Evolutionary conservation across 2,797 vertebrate species (phyloP).

Genomic region (Cuniculus paca): DNA sequence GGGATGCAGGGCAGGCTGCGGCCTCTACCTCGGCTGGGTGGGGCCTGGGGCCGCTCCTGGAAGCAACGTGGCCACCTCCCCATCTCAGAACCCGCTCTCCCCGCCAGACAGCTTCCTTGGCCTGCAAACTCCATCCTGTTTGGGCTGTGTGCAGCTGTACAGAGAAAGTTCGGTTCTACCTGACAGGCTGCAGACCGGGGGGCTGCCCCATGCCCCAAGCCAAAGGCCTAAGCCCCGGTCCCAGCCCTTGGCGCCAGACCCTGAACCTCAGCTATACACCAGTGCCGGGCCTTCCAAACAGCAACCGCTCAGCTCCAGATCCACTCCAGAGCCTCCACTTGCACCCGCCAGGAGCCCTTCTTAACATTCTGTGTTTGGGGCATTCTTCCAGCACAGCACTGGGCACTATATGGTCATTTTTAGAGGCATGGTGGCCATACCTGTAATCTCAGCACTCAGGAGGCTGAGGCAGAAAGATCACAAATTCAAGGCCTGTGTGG

Average conservation of each 20-base stretch:
- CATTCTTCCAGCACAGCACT: background rate
- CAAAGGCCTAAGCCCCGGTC: background rate
- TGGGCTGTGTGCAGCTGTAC: background rate
- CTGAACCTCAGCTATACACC: background rate
- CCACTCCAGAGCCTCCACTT: background rate
- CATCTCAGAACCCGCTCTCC: background rate
- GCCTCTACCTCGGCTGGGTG: background rate
- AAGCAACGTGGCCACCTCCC: background rate
- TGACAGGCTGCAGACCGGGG: background rate
- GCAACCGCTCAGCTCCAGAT: background rate
- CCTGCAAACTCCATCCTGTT: background rate
- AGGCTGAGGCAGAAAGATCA: background rate
- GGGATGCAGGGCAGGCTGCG: background rate
- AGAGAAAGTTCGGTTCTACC: background rate
- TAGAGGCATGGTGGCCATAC: background rate
- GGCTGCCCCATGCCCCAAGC: rapidly evolving
- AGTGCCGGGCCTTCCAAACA: background rate
- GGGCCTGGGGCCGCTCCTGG: background rate
- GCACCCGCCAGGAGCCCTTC: background rate
- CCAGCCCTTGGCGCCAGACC: background rate
- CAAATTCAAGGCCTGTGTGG: background rate
- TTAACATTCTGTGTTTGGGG: background rate
- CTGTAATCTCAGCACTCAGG: background rate
- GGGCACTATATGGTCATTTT: background rate
- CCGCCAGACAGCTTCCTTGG: background rate